These are phyloP conservation scores for Echinometra lucunter DNA, from an alignment of 53 echinoderm and acorn worm genomes.

Conservation along the genomic window DNA sequence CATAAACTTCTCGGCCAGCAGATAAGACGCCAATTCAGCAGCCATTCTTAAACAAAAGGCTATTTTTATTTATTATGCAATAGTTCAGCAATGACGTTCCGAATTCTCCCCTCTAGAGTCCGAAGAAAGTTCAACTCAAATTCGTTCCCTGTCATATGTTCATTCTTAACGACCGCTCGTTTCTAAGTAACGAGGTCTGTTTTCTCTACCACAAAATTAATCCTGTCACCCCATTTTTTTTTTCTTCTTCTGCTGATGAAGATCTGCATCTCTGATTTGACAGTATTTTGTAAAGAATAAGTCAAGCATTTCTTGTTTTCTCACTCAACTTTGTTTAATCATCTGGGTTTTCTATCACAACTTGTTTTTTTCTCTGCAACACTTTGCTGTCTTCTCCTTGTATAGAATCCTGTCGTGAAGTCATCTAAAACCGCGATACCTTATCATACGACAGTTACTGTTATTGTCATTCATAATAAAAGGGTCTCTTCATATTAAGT, in stretches of 20 bases:
- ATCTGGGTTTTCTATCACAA: background rate
- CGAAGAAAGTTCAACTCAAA: background rate
- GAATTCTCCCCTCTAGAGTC: background rate
- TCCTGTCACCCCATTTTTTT: background rate
- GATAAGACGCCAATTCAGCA: conserved; percentile 15
- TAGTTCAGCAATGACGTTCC: background rate
- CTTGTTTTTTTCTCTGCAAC: background rate
- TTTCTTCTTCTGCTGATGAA: background rate
- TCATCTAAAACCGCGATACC: background rate
- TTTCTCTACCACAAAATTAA: background rate
- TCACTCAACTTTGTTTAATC: background rate
- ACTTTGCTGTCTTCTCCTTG: background rate
- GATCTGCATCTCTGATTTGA: background rate
- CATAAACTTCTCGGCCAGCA: background rate
- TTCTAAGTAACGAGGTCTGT: background rate
- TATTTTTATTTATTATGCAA: too few species aligned
- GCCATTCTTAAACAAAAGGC: background rate
- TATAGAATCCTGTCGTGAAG: background rate
- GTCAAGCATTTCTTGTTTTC: background rate
- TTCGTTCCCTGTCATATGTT: background rate
- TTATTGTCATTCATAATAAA: background rate
- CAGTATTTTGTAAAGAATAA: background rate
- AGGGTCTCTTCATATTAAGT: background rate
- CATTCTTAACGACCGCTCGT: background rate
- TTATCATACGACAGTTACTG: background rate